Conservation (phyloP, 2,113 vertebrate species). For the Naja naja region DNA sequence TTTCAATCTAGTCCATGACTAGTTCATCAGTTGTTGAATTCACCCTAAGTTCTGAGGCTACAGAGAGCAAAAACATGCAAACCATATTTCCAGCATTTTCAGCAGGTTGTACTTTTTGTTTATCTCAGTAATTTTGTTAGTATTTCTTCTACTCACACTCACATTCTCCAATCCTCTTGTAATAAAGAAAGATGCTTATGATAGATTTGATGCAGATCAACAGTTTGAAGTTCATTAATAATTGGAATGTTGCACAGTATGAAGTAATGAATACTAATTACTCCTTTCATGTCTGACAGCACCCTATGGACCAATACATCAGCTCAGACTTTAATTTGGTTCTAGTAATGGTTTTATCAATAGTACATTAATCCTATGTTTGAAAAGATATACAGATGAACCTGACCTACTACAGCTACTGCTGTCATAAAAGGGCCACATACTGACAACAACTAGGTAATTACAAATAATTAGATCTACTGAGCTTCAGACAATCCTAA, state of each 20-base stretch:
- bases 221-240: slow-evolving; percentile 99
- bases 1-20: neutral
- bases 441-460: slow-evolving; percentile 85
- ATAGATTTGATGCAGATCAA: slow-evolving; percentile 89
- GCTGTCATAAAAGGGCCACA: slow-evolving; percentile 83
- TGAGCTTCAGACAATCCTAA: slow-evolving; percentile 86
- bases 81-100: slow-evolving; percentile 22
- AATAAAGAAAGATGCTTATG: slow-evolving; percentile 86
- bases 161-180: slow-evolving; percentile 68
- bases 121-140: slow-evolving; percentile 42
- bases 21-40: neutral
- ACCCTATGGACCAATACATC: slow-evolving; percentile 96
- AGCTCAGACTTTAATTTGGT: slow-evolving; percentile 99
- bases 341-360: slow-evolving; percentile 99
- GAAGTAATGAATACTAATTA: slow-evolving; percentile 99
- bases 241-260: slow-evolving; percentile 98
- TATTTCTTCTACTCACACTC: slow-evolving; percentile 57
- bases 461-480: slow-evolving; percentile 96
- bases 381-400: slow-evolving; percentile 99
- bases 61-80: neutral
- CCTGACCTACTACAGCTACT: slow-evolving; percentile 84
- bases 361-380: slow-evolving; percentile 98
- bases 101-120: slow-evolving; percentile 39
- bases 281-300: slow-evolving; percentile 96
- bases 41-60: neutral